Percentiles rank a stretch among this genome's conserved stretches.
Evolutionary conservation across 2,113 vertebrate genomes (phyloP).

Genomic region (Myotis yumanensis): DNA sequence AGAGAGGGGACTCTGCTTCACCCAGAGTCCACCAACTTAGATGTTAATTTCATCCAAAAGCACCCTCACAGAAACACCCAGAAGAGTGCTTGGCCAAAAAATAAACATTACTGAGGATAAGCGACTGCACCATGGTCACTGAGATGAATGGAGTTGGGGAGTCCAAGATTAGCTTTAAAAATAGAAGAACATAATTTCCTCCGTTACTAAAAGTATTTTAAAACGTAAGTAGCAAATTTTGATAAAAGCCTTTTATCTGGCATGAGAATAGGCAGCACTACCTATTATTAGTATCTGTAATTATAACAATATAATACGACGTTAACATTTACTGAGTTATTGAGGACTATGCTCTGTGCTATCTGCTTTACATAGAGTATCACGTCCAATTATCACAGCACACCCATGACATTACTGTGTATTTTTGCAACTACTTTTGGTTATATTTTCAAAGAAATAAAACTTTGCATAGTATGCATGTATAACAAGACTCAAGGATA

Average conservation of each 20-base stretch:
- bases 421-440: background rate
- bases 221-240: background rate
- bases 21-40: background rate
- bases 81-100: background rate
- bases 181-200: background rate
- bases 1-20: background rate
- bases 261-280: background rate
- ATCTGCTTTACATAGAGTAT: background rate
- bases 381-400: background rate
- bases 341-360: background rate
- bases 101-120: background rate
- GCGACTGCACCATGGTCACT: background rate
- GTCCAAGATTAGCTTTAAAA: background rate
- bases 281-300: background rate
- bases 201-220: background rate
- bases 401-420: background rate
- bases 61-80: background rate
- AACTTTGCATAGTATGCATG: background rate
- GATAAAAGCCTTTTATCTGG: background rate
- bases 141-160: background rate
- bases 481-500: background rate
- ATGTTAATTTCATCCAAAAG: background rate
- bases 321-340: background rate
- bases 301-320: background rate
- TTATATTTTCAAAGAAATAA: background rate